Percentiles rank a stretch among this genome's conserved stretches.
Evolutionary conservation across 2,113 vertebrate genomes (phyloP).

Genomic region (Neopipo cinnamomea): DNA sequence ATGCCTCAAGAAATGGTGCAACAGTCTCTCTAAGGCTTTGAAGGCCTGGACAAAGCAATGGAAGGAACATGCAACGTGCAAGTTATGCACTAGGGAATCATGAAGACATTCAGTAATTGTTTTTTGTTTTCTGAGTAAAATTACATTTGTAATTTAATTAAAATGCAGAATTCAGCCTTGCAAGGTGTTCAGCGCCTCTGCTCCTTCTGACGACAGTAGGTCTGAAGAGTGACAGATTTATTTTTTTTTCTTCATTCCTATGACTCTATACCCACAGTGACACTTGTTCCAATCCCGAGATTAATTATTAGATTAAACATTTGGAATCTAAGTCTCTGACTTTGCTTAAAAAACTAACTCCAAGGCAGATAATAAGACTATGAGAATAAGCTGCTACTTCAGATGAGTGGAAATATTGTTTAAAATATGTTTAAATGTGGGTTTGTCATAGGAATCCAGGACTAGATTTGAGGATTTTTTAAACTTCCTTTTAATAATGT

Average conservation of each 20-base stretch:
- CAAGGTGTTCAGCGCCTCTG: neutral
- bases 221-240: neutral
- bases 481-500: neutral
- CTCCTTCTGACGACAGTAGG: neutral
- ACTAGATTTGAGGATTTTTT: neutral
- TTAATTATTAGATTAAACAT: neutral
- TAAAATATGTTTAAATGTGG: neutral
- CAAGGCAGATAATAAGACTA: neutral
- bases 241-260: too few relatives aligned
- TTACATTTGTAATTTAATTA: neutral
- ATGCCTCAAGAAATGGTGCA: conserved; percentile 58
- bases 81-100: conserved; percentile 48
- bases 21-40: conserved; percentile 44
- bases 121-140: conserved; percentile 38
- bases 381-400: neutral
- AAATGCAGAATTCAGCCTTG: neutral
- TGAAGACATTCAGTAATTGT: conserved; percentile 34
- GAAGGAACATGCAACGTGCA: conserved; percentile 35
- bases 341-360: neutral
- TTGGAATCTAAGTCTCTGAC: neutral
- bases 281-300: neutral
- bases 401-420: neutral
- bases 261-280: neutral
- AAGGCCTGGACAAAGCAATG: conserved; percentile 36
- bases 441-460: neutral